Conservation (phyloP, 2,113 vertebrate genomes). For the Microcebus jonahi region DNA sequence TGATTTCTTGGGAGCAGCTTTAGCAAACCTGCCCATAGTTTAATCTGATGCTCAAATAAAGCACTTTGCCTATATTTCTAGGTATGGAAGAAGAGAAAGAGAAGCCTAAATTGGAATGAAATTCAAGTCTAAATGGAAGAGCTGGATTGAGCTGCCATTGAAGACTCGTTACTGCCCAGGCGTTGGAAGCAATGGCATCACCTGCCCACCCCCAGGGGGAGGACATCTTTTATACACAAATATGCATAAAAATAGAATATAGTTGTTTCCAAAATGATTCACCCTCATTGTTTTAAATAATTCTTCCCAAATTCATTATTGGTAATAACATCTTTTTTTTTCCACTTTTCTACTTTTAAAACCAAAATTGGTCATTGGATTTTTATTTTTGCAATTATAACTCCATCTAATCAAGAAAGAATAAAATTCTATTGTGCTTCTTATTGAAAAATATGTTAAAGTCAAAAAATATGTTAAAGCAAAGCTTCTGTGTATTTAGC, state of each 20-base stretch:
- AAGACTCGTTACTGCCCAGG: conserved; percentile 53
- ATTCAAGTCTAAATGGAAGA: conserved; percentile 19
- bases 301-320: conserved; percentile 28
- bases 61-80: conserved; percentile 78
- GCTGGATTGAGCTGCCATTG: neutral
- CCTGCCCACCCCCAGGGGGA: neutral
- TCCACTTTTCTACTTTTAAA: conserved; percentile 44
- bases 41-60: conserved; percentile 52
- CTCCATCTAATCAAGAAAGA: conserved; percentile 61
- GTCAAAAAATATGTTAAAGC: conserved; percentile 60
- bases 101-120: conserved; percentile 85
- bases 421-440: conserved; percentile 59
- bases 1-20: neutral
- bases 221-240: conserved; percentile 38
- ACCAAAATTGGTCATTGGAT: conserved; percentile 21
- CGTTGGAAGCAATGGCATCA: conserved; percentile 36
- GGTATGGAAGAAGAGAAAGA: conserved; percentile 87
- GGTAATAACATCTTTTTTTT: neutral
- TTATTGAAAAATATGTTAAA: conserved; percentile 71
- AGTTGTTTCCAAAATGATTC: conserved; percentile 64
- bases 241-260: conserved; percentile 13
- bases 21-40: neutral
- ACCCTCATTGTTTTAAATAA: conserved; percentile 56
- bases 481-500: neutral
- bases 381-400: conserved; percentile 67